phyloP scores from a whole-genome alignment of 2,113 vertebrate genomes.

The Sardina pilchardus region DNA sequence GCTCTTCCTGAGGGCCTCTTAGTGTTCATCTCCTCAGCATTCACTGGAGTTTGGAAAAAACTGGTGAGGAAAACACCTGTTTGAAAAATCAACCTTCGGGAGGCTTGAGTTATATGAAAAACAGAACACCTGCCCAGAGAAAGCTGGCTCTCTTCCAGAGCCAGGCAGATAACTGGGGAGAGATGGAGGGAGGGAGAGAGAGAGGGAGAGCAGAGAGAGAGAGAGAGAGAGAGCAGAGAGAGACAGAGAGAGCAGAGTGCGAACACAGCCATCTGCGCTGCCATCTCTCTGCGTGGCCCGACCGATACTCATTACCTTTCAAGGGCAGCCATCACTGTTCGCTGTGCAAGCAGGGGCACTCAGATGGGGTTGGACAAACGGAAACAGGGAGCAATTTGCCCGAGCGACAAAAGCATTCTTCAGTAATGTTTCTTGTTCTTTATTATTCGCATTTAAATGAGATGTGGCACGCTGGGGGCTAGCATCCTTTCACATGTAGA shows the following conservation, averaged over 20 bases:
- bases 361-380: background rate
- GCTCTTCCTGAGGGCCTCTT: no score
- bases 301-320: constrained; percentile 45
- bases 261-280: constrained; percentile 50
- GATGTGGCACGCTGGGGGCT: background rate
- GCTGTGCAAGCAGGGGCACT: constrained; percentile 10
- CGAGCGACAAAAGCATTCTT: background rate
- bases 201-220: constrained; percentile 29
- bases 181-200: background rate
- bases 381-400: background rate
- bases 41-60: no score
- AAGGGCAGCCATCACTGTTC: constrained; percentile 42
- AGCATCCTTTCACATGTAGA: background rate
- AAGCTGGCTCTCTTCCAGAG: background rate
- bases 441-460: background rate
- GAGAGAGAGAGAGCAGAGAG: constrained; percentile 12
- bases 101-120: background rate
- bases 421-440: background rate
- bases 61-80: background rate
- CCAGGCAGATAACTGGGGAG: background rate
- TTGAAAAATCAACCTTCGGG: background rate
- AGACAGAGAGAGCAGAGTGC: constrained; percentile 36
- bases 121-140: constrained; percentile 25
- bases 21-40: no score
- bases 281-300: constrained; percentile 28